Evolutionary conservation across 2,113 vertebrate genomes (phyloP).

Genomic region (Orycteropus afer): DNA sequence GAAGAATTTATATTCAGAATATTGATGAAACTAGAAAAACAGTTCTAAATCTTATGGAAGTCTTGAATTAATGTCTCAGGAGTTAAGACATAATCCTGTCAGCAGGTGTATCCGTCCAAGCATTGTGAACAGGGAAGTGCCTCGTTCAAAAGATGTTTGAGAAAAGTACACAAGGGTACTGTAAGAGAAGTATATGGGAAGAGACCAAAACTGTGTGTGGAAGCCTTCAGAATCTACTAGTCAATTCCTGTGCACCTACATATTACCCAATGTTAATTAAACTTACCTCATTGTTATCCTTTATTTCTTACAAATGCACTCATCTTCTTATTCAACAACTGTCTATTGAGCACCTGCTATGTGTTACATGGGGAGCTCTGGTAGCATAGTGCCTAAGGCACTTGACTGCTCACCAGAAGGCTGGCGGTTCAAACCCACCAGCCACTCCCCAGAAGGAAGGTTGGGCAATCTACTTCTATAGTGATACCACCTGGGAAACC

Average conservation of each 20-base stretch:
- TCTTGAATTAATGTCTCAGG: not conserved
- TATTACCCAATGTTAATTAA: not conserved
- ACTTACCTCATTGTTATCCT: not conserved
- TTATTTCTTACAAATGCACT: not conserved
- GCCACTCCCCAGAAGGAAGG: too few relatives aligned
- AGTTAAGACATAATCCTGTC: not conserved
- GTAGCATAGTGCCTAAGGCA: too few relatives aligned
- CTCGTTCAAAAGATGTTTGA: not conserved
- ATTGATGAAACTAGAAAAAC: not conserved
- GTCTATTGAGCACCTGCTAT: not conserved
- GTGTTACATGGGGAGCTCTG: too few relatives aligned
- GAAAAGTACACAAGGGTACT: not conserved
- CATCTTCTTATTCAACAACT: not conserved
- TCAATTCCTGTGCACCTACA: not conserved
- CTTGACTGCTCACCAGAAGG: too few relatives aligned
- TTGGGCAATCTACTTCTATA: too few relatives aligned
- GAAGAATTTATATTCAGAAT: not conserved
- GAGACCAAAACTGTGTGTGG: not conserved
- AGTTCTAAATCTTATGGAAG: not conserved
- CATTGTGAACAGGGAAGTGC: not conserved
- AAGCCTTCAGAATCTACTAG: not conserved
- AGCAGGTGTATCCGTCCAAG: not conserved
- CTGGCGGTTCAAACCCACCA: too few relatives aligned
- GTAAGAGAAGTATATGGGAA: not conserved
- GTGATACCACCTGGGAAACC: too few relatives aligned